phyloP scores from a whole-genome alignment of 2,797 vertebrate species.

The Macropus fuliginosus region DNA sequence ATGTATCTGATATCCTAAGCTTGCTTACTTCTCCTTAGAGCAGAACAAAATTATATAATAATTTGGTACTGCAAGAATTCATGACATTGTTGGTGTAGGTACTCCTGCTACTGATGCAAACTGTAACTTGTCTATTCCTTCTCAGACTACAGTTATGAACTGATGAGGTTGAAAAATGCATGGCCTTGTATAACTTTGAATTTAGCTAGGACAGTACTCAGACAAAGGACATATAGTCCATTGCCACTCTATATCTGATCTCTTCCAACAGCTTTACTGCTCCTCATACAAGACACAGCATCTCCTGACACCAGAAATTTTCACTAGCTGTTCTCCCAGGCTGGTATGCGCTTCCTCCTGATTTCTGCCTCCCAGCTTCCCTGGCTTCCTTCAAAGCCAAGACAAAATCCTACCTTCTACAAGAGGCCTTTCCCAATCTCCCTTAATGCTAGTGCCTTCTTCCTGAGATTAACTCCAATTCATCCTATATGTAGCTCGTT shows the following conservation, averaged over 20 bases:
- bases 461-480: not conserved
- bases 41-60: not conserved
- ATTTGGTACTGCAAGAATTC: not conserved
- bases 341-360: not conserved
- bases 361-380: not conserved
- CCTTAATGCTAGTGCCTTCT: not conserved
- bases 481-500: not conserved
- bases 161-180: too few relatives aligned
- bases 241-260: not conserved
- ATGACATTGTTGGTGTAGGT: too few relatives aligned
- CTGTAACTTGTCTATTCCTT: too few relatives aligned
- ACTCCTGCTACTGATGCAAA: too few relatives aligned
- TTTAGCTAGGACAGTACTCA: not conserved
- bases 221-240: not conserved
- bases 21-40: not conserved
- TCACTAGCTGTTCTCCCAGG: not conserved
- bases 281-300: not conserved
- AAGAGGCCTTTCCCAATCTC: not conserved
- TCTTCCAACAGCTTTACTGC: not conserved
- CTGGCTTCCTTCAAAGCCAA: not conserved
- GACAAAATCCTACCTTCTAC: not conserved
- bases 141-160: too few relatives aligned
- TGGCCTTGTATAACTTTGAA: not conserved
- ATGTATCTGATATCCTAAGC: not conserved
- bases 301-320: not conserved